A percentile compares a stretch with the other conserved stretches of the same genome.
These are phyloP conservation scores for Tribolium castaneum DNA, from an alignment of 1,140 invertebrate species.

Conservation along the genomic window DNA sequence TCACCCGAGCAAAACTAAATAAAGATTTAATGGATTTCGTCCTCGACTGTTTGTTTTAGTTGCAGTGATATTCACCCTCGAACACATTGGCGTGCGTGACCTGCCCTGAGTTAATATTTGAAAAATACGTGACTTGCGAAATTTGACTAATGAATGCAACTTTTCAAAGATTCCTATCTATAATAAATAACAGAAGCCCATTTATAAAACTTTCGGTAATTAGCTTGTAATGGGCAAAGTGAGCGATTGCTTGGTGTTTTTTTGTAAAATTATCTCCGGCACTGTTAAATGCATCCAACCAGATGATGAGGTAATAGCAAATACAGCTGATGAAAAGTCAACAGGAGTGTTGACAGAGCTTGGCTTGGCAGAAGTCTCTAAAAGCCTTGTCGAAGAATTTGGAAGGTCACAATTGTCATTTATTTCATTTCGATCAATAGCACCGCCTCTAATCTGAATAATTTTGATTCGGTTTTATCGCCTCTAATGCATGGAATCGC, in stretches of 20 bases:
- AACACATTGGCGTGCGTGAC: conserved; percentile 43
- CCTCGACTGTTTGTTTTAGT: conserved; percentile 44
- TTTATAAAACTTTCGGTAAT: conserved; percentile 27
- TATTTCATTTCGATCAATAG: conserved; percentile 32
- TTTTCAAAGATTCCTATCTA: conserved; percentile 42
- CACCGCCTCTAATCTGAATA: background rate
- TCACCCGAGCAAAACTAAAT: conserved; percentile 32
- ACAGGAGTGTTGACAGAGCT: conserved; percentile 53
- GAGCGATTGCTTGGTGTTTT: background rate
- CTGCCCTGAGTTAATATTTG: conserved; percentile 4
- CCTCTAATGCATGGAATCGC: background rate
- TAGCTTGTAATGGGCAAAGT: background rate
- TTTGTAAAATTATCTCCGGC: background rate
- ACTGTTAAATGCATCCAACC: conserved; percentile 44
- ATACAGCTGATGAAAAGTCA: conserved; percentile 57
- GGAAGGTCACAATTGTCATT: background rate
- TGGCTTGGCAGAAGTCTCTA: background rate
- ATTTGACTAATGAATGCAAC: conserved; percentile 43
- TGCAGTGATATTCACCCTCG: conserved; percentile 41
- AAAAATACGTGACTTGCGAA: conserved; percentile 46
- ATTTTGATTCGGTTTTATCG: background rate
- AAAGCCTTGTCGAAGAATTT: conserved; percentile 7
- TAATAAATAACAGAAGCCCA: background rate
- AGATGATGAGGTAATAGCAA: conserved; percentile 53
- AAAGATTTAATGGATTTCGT: conserved; percentile 49